These are phyloP conservation scores for Temnothorax nylanderi DNA, from an alignment of 1,140 invertebrate species.

Conservation along the genomic window DNA sequence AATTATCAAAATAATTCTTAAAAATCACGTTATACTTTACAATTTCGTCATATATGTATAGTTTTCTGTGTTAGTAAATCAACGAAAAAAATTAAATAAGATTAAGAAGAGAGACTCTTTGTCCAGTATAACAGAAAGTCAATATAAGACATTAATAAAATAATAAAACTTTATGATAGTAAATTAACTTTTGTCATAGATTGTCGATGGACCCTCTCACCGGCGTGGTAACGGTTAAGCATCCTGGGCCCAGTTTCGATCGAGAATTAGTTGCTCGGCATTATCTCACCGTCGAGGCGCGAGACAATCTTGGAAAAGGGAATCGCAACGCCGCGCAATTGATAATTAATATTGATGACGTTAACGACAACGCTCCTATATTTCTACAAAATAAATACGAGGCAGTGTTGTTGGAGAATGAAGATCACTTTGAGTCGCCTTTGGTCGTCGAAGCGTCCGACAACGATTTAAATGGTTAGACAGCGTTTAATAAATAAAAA, in stretches of 20 bases:
- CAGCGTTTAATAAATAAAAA: slow-evolving; percentile 5
- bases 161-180: slow-evolving; percentile 30
- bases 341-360: slow-evolving; percentile 94
- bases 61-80: background rate
- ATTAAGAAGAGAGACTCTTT: background rate
- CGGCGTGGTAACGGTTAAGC: slow-evolving; percentile 93
- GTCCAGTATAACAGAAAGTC: background rate
- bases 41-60: background rate
- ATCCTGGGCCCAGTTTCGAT: slow-evolving; percentile 92
- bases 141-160: slow-evolving; percentile 4
- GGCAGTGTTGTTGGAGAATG: slow-evolving; percentile 93
- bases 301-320: slow-evolving; percentile 94
- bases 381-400: slow-evolving; percentile 95
- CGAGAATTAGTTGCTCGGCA: slow-evolving; percentile 94
- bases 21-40: background rate
- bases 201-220: slow-evolving; percentile 92
- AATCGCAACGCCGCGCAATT: slow-evolving; percentile 95
- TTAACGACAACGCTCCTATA: slow-evolving; percentile 94
- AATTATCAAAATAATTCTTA: background rate
- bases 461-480: slow-evolving; percentile 93
- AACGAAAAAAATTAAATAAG: background rate
- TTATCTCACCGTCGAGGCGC: slow-evolving; percentile 96
- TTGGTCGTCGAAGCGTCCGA: slow-evolving; percentile 93
- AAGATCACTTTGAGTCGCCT: slow-evolving; percentile 91
- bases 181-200: slow-evolving; percentile 85